Evolutionary conservation across 2,888 invertebrate genomes (phyloP), one percentile per base, ranked within the genome.

Genomic region (Agonopterix heracliana): DNA sequence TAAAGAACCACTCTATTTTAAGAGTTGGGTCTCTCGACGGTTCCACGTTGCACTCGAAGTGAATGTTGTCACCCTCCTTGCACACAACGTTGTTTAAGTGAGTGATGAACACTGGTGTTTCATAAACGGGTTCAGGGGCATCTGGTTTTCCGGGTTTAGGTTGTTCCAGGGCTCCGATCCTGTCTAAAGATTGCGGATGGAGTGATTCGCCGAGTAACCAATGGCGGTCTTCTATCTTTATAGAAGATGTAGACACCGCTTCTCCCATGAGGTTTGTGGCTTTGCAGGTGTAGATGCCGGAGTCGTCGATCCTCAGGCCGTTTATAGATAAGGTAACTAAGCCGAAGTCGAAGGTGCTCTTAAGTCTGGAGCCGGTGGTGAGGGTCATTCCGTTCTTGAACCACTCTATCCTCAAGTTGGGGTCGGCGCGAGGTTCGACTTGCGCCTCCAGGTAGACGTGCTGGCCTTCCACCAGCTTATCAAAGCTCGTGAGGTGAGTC

Each of bases 291-390:
- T 98, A 99, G 63, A 97, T 94, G 5, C 98, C 98, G 2, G 96
- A 96, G 82, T 99, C 98, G 65, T 97, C 97, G 45, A 92, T 91
- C 63, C 98, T 91, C 42, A 97, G 71, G 2, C 96, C 93, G 70
- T 96, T 95, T 53, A 98, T 94, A 11, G 97, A 96, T 34, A 98
- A 82, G 0, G 97, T 96, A 0, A 99, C 98, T 53, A 98, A 91
- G 45, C 99, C 99, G 81, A 99, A 99, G 77, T 99, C 99, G 71
- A 98, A 97, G 26, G 97, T 96, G 62, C 97, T 97, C 71, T 96
- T 94, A 55, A 98, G 91, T 61, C 98, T 92, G 36, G 98, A 94
- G 59, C 96, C 96, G 52, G 95, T 96, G 52, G 95, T 95, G 12
- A 97, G 88, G 0, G 95, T 91, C 44, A 95, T 83, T n/a, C 96